phyloP scores from a whole-genome alignment of 2,797 vertebrate genomes.

The Oryzias sinensis region DNA sequence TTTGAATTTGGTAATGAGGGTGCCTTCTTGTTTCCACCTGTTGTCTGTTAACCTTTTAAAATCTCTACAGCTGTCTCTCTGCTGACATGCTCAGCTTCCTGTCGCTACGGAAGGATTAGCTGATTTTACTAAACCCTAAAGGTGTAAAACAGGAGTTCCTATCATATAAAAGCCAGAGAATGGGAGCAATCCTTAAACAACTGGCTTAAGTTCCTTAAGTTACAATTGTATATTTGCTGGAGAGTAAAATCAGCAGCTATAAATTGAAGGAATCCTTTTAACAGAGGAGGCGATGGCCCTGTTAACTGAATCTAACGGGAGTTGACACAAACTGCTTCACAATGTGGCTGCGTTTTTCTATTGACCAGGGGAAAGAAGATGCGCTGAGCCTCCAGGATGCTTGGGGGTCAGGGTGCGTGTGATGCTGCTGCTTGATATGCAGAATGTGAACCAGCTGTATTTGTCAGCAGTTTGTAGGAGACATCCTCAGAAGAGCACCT shows the following conservation, averaged over 20 bases:
- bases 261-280: conserved; percentile 22
- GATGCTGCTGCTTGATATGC: conserved; percentile 54
- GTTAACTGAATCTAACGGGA: conserved; percentile 35
- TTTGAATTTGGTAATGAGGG: conserved; percentile 44
- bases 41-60: no score
- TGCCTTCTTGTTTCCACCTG: conserved; percentile 23
- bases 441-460: conserved; percentile 59
- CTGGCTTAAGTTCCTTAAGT: no score
- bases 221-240: neutral
- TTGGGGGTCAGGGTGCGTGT: conserved; percentile 63
- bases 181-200: no score
- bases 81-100: no score
- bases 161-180: no score
- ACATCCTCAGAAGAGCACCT: conserved; percentile 33
- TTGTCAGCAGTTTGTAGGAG: conserved; percentile 57
- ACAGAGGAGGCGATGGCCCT: conserved; percentile 13
- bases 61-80: no score
- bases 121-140: conserved; percentile 4
- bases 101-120: neutral
- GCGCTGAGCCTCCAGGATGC: conserved; percentile 58
- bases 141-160: conserved; percentile 10
- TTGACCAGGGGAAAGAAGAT: conserved; percentile 36
- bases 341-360: conserved; percentile 62
- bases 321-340: conserved; percentile 50
- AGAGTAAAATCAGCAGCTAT: conserved; percentile 28